Percentiles rank a stretch among this genome's conserved stretches.
Evolutionary conservation across 2,888 invertebrate genomes (phyloP).

Genomic region (Venusia cambrica): DNA sequence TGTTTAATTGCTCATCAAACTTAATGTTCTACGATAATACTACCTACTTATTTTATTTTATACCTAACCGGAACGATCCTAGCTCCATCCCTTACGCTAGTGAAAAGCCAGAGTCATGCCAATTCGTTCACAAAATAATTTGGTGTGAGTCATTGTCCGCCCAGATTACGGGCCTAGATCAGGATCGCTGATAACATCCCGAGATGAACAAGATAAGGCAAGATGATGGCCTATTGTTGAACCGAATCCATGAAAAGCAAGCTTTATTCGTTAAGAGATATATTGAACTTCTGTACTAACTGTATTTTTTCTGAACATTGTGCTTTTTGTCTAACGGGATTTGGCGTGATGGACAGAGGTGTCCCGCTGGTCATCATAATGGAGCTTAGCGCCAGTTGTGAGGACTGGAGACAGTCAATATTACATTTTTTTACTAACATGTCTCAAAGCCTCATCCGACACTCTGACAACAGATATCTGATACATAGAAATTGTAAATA

Average conservation of each 20-base stretch:
- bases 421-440: constrained; percentile 3
- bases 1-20: no score
- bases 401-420: constrained; percentile 8
- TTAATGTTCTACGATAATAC: no score
- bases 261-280: constrained; percentile 22
- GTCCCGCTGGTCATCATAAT: constrained; percentile 29
- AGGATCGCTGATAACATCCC: constrained; percentile 54
- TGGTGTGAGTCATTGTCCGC: constrained; percentile 64
- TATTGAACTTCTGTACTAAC: constrained; percentile 27
- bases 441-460: constrained; percentile 10
- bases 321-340: constrained; percentile 52
- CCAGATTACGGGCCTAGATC: constrained; percentile 39
- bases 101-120: constrained; percentile 43
- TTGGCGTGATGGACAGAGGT: constrained; percentile 31
- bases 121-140: constrained; percentile 60
- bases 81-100: no score
- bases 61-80: no score
- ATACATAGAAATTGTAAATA: constrained; percentile 7
- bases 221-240: constrained; percentile 50
- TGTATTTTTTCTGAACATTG: constrained; percentile 34
- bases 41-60: no score
- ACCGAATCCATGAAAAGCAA: constrained; percentile 27
- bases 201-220: constrained; percentile 65
- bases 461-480: not conserved
- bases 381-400: constrained; percentile 13